A percentile compares a stretch with the other conserved stretches of the same genome.
Evolutionary conservation across 1,140 invertebrate species (phyloP).

Genomic region (Neuroterus valhalla): DNA sequence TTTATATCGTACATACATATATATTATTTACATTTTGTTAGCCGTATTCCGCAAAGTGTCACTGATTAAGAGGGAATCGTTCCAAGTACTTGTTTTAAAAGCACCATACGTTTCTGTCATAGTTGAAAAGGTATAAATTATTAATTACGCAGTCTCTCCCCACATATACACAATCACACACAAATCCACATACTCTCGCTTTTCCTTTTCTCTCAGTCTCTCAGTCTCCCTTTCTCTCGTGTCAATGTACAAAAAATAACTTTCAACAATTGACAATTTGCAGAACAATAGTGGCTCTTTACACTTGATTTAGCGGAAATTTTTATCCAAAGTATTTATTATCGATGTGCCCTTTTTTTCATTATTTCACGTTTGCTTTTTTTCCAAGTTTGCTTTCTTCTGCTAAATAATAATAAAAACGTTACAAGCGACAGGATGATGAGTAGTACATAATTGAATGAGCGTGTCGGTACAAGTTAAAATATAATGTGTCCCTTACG

Average conservation of each 20-base stretch:
- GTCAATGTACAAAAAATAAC: slow-evolving; percentile 71
- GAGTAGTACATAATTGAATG: neutral
- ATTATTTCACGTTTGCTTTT: slow-evolving; percentile 34
- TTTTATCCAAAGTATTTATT: too few relatives aligned
- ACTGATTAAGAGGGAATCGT: slow-evolving; percentile 36
- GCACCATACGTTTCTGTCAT: slow-evolving; percentile 38
- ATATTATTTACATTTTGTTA: slow-evolving; percentile 56
- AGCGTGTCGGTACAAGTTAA: neutral
- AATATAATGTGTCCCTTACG: slow-evolving; percentile 33
- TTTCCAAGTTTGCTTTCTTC: too few relatives aligned
- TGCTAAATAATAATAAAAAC: slow-evolving; percentile 9
- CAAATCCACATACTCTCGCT: slow-evolving; percentile 25
- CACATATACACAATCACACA: slow-evolving; percentile 26
- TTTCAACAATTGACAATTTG: slow-evolving; percentile 56
- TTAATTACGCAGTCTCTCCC: slow-evolving; percentile 20
- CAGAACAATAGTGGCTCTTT: slow-evolving; percentile 46
- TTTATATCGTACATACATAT: slow-evolving; percentile 48
- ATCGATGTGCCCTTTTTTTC: slow-evolving; percentile 22
- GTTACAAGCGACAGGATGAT: slow-evolving; percentile 16
- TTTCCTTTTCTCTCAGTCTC: slow-evolving; percentile 30
- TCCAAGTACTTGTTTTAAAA: slow-evolving; percentile 37
- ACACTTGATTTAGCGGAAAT: too few relatives aligned
- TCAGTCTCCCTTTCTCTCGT: slow-evolving; percentile 44
- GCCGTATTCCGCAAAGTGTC: slow-evolving; percentile 63
- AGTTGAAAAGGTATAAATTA: slow-evolving; percentile 4